Percentiles rank a stretch among this genome's conserved stretches.
Evolutionary conservation across 2,113 vertebrate species (phyloP).

Genomic region (Hymenochirus boettgeri): DNA sequence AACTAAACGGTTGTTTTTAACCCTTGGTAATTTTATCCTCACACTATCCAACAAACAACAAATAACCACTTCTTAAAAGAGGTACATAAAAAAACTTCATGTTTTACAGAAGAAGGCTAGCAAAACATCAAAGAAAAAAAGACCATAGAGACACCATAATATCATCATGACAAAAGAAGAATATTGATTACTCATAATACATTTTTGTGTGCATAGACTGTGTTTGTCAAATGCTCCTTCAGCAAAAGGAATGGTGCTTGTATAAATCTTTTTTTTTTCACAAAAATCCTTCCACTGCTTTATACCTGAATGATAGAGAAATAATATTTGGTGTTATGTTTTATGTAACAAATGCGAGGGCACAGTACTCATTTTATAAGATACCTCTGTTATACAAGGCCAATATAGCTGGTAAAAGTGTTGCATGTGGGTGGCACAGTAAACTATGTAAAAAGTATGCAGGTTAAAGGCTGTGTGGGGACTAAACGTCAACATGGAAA

Average conservation of each 20-base stretch:
- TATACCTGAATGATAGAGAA: neutral
- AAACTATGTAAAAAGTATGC: too few species aligned
- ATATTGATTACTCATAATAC: conserved; percentile 8
- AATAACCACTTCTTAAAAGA: neutral
- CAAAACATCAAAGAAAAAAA: conserved; percentile 4
- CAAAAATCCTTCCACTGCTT: neutral
- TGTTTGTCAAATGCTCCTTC: neutral
- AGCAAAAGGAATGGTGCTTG: conserved; percentile 1
- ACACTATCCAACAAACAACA: neutral
- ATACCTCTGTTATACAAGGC: too few species aligned
- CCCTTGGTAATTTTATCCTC: neutral
- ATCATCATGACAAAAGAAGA: neutral
- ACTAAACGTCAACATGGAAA: too few species aligned
- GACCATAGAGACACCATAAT: neutral
- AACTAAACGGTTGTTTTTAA: neutral
- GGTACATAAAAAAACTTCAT: neutral
- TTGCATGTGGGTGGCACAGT: too few species aligned
- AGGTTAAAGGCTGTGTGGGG: too few species aligned
- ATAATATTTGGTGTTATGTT: neutral
- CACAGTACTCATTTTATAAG: too few species aligned
- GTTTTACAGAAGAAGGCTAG: neutral
- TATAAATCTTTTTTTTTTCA: conserved; percentile 14
- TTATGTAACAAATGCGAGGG: too few species aligned
- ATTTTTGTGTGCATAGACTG: neutral
- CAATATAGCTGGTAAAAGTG: too few species aligned